Evolutionary conservation across 2,888 invertebrate genomes (phyloP), one percentile per base, ranked within the genome.

Genomic region (Macrosoma leucophasiata): DNA sequence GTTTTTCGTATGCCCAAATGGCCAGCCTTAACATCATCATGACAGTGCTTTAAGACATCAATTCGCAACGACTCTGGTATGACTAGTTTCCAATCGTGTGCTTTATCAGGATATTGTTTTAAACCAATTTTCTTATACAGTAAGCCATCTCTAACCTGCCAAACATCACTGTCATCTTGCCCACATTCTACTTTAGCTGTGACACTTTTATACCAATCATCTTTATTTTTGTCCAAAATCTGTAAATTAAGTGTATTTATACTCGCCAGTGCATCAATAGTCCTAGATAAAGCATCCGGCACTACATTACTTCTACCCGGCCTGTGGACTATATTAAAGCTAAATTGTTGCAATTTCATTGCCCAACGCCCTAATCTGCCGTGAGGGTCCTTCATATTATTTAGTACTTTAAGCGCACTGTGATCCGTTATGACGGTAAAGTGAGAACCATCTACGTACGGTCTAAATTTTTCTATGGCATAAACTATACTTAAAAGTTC

Each of bases 361-460:
- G 26, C 15, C 33, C 33, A 33, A n/a, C 33, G 26, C 14, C 27
- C 33, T 33, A 33, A 33, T 21, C 33, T 27, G 7, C 33, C 33
- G 13, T 20, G 13, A 14, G 33, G 33, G 18, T 33, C 21, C 7
- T 17, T 21, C 22, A 27, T n/a, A 6, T 15, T 33, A 10, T 21
- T 13, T n/a, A 33, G 21, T 27, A 26, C 26, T 27, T 33, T 27
- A 8, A 33, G 22, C 12, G 21, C 14, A 21, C 20, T 13, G 14
- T 29, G 29, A 20, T 29, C 29, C 2, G 29, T 29, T 7, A 33
- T n/a, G 15, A 3, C 15, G 13, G 24, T 32, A 8, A 18, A 24
- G 2, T 32, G 12, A 18, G 18, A 15, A 11, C 21, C 24, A 25
- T 32, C 32, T n/a, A 32, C n/a, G 13, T 25, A 32, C 9, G 24